Evolutionary conservation across 1,140 invertebrate species (phyloP), one percentile per base, ranked within the genome.

Genomic region (Monochamus saltuarius): DNA sequence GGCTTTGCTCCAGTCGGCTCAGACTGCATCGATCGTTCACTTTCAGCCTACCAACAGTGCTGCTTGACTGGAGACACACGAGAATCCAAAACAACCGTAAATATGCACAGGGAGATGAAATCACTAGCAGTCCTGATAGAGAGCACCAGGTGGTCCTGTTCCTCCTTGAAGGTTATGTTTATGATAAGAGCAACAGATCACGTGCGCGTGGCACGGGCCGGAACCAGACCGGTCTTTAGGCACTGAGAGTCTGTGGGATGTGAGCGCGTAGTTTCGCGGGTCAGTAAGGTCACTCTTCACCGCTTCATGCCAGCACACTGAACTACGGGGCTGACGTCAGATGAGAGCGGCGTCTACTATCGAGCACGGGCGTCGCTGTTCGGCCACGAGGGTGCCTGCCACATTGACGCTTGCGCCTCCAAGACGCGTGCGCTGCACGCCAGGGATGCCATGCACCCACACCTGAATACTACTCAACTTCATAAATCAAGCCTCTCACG

Each of bases 1-100:
- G 46, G 46, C 51, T 62, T 56, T 58, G 58, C 61, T 69, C 59
- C 59, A 56, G 61, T 56, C 62, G 55, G 53, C 67, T 63, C 70
- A 72, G 71, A 69, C 70, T 67, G 65, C 71, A 75, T 75, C 73
- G 72, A 74, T 75, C 72, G 72, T 53, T 16, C 49, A 61, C 34
- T 70, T 56, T 14, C 6, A 60, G 56, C 60, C 64, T 60, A 65
- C 62, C 43, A 53, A 59, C 57, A 60, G 54, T 39, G 62, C 60
- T 58, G 42, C 29, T 54, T 45, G 59, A 59, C 45, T 55, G 40
- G 34, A 43, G 49, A 56, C 43, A 53, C 16, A n/a, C 38, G 39
- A 11, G 43, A 39, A 40, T 14, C 10, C 13, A 51, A 61, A 58
- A 57, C 59, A 43, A 52, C 61, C 51, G 51, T 55, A 50, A 49